Evolutionary conservation across 1,140 invertebrate species (phyloP), one percentile per base, ranked within the genome.

Genomic region (Monochamus saltuarius): DNA sequence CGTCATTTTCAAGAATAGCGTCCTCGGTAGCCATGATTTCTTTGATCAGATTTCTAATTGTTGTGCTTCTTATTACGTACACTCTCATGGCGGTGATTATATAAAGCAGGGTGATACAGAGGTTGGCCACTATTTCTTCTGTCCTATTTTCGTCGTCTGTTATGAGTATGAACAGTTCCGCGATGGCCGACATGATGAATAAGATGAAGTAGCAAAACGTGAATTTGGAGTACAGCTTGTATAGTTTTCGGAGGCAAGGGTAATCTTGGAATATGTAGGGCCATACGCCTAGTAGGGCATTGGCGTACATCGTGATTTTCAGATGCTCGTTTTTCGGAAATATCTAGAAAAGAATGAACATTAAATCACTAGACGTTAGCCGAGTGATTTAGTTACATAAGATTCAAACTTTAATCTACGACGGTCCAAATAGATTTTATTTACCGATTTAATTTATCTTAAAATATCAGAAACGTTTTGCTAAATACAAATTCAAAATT

Each of bases 51-150:
- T 55, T 55, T 22, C 14, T 54, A 22, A 63, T 40, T n/a, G 50
- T 51, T 13, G 42, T 45, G 17, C 34, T 16, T 35, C 49, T 63
- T 9, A 63, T 59, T 13, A 55, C 57, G 2, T 49, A 34, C 13
- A 47, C 56, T 34, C 61, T 59, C 13, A 55, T 29, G 7, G 59
- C 34, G 11, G 56, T 63, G 29, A 59, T 39, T 1, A 51, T 57
- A 36, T 63, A 63, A 38, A 63, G 47, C n/a, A 63, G 42, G 22
- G 61, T 63, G 7, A 63, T 59, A 19, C 53, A 55, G 17, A 63
- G 13, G 34, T 63, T 63, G 7, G 19, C 43, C 14, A 45, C 49
- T 16, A 63, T 39, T 17, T 57, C 61, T 38, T 55, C 46, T 3
- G 50, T 13, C 14, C 36, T 40, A 6, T 36, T 36, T 16, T 17